A percentile compares a stretch with the other conserved stretches of the same genome.
These are phyloP conservation scores for Xanthia icteritia DNA, from an alignment of 2,888 invertebrate genomes.

Conservation along the genomic window DNA sequence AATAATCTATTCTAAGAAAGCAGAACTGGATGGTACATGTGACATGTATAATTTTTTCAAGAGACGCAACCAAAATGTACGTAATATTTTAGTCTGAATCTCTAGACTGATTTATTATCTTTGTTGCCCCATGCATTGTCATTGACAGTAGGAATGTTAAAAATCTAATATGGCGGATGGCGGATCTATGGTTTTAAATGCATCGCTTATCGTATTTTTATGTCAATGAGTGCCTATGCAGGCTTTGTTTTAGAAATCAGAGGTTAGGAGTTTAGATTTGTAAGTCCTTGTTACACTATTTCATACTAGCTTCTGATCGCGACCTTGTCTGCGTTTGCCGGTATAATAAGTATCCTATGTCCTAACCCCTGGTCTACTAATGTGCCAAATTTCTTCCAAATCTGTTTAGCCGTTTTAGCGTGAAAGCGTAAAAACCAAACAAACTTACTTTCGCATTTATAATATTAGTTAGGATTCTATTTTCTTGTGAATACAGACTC, in stretches of 20 bases:
- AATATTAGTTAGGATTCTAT: not conserved
- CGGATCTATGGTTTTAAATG: slow-evolving; percentile 37
- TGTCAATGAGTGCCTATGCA: not conserved
- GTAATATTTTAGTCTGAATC: slow-evolving; percentile 36
- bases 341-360: too few relatives aligned
- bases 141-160: slow-evolving; percentile 48
- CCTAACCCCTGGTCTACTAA: too few relatives aligned
- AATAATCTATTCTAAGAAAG: slow-evolving; percentile 66
- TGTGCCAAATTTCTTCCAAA: too few relatives aligned
- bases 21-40: slow-evolving; percentile 25
- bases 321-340: too few relatives aligned
- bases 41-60: slow-evolving; percentile 39
- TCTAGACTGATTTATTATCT: slow-evolving; percentile 55
- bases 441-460: too few relatives aligned
- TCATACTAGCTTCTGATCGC: not conserved
- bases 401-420: too few relatives aligned
- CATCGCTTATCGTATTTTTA: slow-evolving; percentile 19
- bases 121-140: slow-evolving; percentile 39
- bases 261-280: not conserved
- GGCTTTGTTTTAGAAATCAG: slow-evolving; percentile 1
- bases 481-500: not conserved
- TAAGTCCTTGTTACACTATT: not conserved
- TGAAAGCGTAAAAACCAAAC: too few relatives aligned
- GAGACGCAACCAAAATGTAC: slow-evolving; percentile 27
- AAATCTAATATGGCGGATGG: slow-evolving; percentile 43